These are phyloP conservation scores for Euglossa dilemma DNA, from an alignment of 1,140 invertebrate genomes.

Conservation along the genomic window DNA sequence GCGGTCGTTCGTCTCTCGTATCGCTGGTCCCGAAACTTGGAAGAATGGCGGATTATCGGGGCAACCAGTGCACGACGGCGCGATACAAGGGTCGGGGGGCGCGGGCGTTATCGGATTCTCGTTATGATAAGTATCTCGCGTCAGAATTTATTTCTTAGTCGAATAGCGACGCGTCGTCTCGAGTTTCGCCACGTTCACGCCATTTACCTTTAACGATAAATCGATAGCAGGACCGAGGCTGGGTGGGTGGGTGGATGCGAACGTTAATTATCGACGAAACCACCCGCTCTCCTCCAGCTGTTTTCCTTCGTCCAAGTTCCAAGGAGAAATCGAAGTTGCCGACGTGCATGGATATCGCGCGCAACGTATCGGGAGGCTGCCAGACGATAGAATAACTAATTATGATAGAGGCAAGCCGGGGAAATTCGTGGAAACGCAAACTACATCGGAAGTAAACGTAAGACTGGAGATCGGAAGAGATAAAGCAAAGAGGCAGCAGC, in stretches of 20 bases:
- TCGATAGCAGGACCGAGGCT: not conserved
- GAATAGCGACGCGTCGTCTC: not conserved
- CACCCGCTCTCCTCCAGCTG: not conserved
- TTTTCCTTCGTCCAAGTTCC: not conserved
- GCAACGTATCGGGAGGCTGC: not conserved
- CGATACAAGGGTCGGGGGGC: not conserved
- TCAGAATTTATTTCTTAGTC: conserved; percentile 20
- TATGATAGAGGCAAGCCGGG: not conserved
- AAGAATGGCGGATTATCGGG: not conserved
- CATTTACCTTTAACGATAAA: conserved; percentile 36
- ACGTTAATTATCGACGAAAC: conserved; percentile 37
- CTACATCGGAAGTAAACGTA: not conserved
- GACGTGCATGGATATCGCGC: not conserved
- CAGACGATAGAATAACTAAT: conserved; percentile 1
- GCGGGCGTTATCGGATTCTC: conserved; percentile 20
- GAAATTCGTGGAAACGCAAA: conserved; percentile 14
- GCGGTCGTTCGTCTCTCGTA: too few species aligned
- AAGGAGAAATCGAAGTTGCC: not conserved
- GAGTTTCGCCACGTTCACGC: not conserved
- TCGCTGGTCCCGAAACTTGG: not conserved
- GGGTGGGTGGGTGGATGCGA: not conserved
- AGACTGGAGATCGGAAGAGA: not conserved
- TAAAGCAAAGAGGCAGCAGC: not conserved
- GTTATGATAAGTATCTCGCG: conserved; percentile 31
- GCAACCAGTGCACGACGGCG: not conserved